Evolutionary conservation across 2,113 vertebrate genomes (phyloP), one percentile per base, ranked within the genome.

Genomic region (Limnothrissa miodon): DNA sequence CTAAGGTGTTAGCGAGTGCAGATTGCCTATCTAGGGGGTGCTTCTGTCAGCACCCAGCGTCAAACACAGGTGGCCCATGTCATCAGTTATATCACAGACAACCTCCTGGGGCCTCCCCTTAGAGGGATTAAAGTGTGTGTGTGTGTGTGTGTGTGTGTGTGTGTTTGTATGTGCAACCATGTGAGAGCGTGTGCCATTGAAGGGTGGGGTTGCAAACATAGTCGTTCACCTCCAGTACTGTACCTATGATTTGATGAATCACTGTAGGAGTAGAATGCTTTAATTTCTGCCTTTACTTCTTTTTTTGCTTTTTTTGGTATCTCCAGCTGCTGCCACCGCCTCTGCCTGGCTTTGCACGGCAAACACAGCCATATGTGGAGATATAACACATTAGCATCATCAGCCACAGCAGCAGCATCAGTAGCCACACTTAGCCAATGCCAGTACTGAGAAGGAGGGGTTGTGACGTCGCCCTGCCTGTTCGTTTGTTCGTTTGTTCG

Each of bases 101-200:
- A 25, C 59, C 25, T 62, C 66, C 25, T 17, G 66, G 29, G 66
- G 66, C 66, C 33, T 74, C 15, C 66, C 13, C 66, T 33, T 74
- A 36, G 66, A 74, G 10, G 29, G 33, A 33, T 74, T 13, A 74
- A 15, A 33, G 45, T 2, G 23, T 36, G 48, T 13, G 25, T 36
- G 23, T 33, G 25, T 51, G 46, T 9, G 44, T 84, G 78, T 80
- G 79, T 81, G 80, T 81, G 59, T 81, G 21, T 78, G 33, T 39
- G 23, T 66, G 44, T 70, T 56, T 46, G 19, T 80, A 44, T 81
- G 59, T 74, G n/a, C n/a, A n/a, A n/a, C n/a, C n/a, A 44, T 36
- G 78, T 81, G 45, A 33, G 53, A 66, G 23, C 79, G 29, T 39
- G 46, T 8, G 21, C 45, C n/a, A n/a, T n/a, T n/a, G 79, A 39